Percentiles rank a stretch among this genome's conserved stretches.
Evolutionary conservation across 2,113 vertebrate species (phyloP).

Genomic region (Anarrhichthys ocellatus): DNA sequence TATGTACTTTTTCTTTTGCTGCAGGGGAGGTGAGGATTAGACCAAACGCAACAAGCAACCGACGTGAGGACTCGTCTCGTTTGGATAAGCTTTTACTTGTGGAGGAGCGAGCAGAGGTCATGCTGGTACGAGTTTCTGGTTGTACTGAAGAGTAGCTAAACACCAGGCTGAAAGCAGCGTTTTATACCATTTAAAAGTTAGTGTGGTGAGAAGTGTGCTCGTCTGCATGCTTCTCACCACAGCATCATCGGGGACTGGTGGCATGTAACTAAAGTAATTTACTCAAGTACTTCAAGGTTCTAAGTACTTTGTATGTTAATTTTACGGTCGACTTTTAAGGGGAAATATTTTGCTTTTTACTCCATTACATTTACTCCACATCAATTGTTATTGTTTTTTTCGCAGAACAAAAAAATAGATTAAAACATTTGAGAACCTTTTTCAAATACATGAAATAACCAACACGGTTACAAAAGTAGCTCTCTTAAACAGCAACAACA

Average conservation of each 20-base stretch:
- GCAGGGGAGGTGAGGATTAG: background rate
- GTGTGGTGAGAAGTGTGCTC: background rate
- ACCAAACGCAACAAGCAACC: background rate
- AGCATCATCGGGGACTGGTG: background rate
- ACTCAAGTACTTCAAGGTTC: background rate
- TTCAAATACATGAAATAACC: background rate
- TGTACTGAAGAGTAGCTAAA: background rate
- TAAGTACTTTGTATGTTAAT: background rate
- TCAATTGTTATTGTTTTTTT: background rate
- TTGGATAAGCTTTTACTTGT: background rate
- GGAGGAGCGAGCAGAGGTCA: background rate
- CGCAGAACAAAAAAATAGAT: background rate
- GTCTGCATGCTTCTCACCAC: too few species aligned
- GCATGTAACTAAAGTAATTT: background rate
- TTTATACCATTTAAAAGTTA: background rate
- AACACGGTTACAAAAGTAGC: background rate
- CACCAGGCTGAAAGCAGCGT: background rate
- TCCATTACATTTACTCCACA: background rate
- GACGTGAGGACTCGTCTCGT: slow-evolving; percentile 23
- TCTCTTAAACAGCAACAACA: background rate
- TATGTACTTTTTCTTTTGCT: slow-evolving; percentile 33
- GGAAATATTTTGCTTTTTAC: background rate
- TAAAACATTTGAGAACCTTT: background rate
- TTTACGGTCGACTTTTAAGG: background rate
- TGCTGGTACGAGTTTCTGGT: background rate